Evolutionary conservation across 2,797 vertebrate genomes (phyloP).

Genomic region (Esox lucius): DNA sequence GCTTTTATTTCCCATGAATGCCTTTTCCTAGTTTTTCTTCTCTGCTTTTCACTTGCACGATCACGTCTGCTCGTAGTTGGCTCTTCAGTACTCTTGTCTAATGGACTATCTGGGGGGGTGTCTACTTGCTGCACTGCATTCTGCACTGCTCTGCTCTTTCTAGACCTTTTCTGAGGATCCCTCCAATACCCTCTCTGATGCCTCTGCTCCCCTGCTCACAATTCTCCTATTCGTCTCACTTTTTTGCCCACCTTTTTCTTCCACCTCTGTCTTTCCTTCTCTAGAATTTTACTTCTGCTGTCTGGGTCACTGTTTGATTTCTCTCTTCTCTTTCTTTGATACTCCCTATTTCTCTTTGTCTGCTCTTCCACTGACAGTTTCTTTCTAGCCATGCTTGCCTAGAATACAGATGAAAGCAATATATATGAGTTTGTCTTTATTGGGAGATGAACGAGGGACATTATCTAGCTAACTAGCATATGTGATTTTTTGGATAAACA

Average conservation of each 20-base stretch:
- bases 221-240: slow-evolving; percentile 16
- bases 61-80: not conserved
- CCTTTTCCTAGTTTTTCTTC: slow-evolving; percentile 16
- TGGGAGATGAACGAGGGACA: too few species aligned
- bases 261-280: slow-evolving; percentile 26
- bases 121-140: slow-evolving; percentile 15
- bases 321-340: slow-evolving; percentile 9
- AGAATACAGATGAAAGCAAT: too few species aligned
- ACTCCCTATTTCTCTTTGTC: slow-evolving; percentile 12
- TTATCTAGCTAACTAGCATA: too few species aligned
- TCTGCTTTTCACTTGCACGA: not conserved
- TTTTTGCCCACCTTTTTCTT: slow-evolving; percentile 28
- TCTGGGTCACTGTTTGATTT: slow-evolving; percentile 23
- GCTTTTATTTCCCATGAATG: slow-evolving; percentile 17
- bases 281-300: not conserved
- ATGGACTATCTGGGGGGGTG: slow-evolving; percentile 18
- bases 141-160: slow-evolving; percentile 13
- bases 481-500: too few species aligned
- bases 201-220: slow-evolving; percentile 13
- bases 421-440: too few species aligned
- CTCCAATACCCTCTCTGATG: slow-evolving; percentile 20
- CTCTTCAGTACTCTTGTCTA: slow-evolving; percentile 8
- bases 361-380: slow-evolving; percentile 22
- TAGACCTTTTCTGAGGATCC: slow-evolving; percentile 17
- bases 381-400: slow-evolving; percentile 25